Base-by-base conservation (phyloP, 2,113 vertebrate genomes). In the Pteruthius melanotis region DNA sequence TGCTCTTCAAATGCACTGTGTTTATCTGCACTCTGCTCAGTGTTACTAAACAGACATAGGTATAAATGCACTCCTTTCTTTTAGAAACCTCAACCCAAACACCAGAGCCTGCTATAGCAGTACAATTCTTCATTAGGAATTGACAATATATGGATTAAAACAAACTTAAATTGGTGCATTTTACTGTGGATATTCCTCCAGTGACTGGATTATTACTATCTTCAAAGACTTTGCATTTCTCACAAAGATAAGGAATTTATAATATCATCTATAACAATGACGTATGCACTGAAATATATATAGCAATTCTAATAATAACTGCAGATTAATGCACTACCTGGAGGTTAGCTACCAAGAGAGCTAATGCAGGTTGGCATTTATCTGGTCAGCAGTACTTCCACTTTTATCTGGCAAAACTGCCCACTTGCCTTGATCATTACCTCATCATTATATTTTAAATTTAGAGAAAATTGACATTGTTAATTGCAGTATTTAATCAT, bases 321-420 rank as follows among this genome's bases (percentile, higher is more conserved):
- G 92, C 87, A 89, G 57, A 91, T 90, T 83, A 95, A 87, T 83
- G 83, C 40, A 85, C 75, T 96, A 96, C 75, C 75, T 96, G 72
- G 59, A 61, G 71, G 87, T 95, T 96, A 89, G 79, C 87, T 76
- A 90, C 78, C 71, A 89, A 53, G 85, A 90, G 50, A 74, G 66
- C 40, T 88, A 94, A 94, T 84, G 84, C 33, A 59, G 10, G 47
- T 64, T 89, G 78, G 52, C 40, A 93, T 82, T 50, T 52, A 72
- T 94, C 72, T 94, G 87, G 66, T n/a, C 44, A 86, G 92, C 56
- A 79, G 44, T 39, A 72, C 70, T 82, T 92, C 40, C 44, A 64
- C 88, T 94, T 92, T 71, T 64, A 80, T 60, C 30, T 92, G 27
- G 39, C 54, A 90, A 90, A 92, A 90, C 83, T 90, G 60, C 13